Base-by-base conservation (phyloP, 1,140 invertebrate genomes). In the Leptinotarsa texana region DNA sequence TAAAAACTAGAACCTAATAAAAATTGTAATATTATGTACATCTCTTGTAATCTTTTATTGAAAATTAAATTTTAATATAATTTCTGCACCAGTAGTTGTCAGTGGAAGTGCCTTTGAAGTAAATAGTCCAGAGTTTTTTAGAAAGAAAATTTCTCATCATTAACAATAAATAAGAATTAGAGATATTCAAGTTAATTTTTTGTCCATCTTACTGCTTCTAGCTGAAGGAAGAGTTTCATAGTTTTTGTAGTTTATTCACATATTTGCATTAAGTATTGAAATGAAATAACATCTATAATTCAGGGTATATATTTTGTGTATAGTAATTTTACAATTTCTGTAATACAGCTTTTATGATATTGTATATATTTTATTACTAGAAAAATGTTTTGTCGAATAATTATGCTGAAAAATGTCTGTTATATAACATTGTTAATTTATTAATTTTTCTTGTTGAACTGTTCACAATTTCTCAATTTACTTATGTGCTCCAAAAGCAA, bases 241-340 rank as follows among this genome's bases (percentile, higher is more conserved):
- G 70, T 49, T 47, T 42, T 42, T 42, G 33, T 42, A 42, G 33
- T 42, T 42, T 42, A 73, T 33, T 33, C 27, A 33, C 27, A 33
- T 69, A 73, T 69, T 65, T 61, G 47, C 42, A 68, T 67, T 69
- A 47, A 75, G 65, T 42, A 22, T 63, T 68, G 24, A 69, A 51
- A 49, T 70, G 24, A 69, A 51, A 49, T 70, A 63, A 63, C n/a
- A 48, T 69, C 63, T 63, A 73, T 42, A 72, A 74, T 70, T 61
- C 73, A 66, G 72, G 72, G 72, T 72, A 73, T 68, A 73, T 61
- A 68, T 73, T 73, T 72, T 73, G 71, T 76, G 72, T 76, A 73
- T 73, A 76, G 75, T 76, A 66, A 69, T 76, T 76, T 73, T 76
- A 73, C 74, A 73, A 74, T 76, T 74, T 72, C 70, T 76, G 74